Evolutionary conservation across 2,113 vertebrate genomes (phyloP).

Genomic region (Phycodurus eques): DNA sequence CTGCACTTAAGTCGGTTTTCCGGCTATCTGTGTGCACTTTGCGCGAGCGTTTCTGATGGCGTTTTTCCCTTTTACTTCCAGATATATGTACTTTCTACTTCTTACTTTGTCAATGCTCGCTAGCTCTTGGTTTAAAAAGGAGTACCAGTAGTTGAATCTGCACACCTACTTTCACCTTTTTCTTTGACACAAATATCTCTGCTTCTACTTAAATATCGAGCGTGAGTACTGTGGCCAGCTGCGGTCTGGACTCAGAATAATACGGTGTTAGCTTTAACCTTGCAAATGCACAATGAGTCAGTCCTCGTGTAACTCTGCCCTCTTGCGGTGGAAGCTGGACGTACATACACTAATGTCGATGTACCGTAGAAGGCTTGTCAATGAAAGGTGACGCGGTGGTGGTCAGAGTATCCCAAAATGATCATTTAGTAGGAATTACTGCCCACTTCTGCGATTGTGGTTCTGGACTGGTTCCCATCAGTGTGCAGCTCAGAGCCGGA

Average conservation of each 20-base stretch:
- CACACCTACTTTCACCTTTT: no score
- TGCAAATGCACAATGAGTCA: neutral
- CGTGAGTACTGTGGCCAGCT: neutral
- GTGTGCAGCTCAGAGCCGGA: conserved; percentile 97
- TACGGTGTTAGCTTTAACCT: neutral
- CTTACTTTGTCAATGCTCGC: no score
- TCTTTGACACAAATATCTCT: no score
- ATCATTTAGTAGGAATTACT: no score
- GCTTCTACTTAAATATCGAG: no score
- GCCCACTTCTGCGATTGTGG: neutral
- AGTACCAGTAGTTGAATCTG: no score
- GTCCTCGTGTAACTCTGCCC: conserved; percentile 37
- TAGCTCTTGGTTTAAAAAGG: no score
- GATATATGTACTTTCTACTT: neutral
- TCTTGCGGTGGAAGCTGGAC: conserved; percentile 38
- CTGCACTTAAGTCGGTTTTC: neutral
- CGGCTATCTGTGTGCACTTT: neutral
- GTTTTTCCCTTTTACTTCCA: neutral
- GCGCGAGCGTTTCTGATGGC: neutral
- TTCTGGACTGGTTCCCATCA: conserved; percentile 41
- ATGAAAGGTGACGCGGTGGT: no score
- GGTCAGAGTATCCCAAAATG: no score
- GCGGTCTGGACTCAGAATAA: neutral
- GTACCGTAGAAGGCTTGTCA: no score
- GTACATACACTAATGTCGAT: no score